Base-by-base conservation (phyloP, 2,113 vertebrate genomes). In the Burhinus bistriatus region DNA sequence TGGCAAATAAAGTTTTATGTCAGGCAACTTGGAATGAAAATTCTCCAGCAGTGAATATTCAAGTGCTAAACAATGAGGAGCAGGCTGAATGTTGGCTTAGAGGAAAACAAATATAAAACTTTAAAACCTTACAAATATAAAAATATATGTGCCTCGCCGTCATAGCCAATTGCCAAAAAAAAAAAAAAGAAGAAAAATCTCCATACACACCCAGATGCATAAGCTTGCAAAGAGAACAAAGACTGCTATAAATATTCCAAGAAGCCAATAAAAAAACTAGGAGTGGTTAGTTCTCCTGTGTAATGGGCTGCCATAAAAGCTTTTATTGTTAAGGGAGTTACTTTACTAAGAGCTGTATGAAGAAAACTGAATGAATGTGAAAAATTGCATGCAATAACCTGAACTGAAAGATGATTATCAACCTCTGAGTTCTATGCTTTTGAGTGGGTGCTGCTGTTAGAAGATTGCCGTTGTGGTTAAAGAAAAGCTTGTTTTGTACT, bases 271-370 rank as follows among this genome's bases (percentile, higher is more conserved):
- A 98, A 98, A 98, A 97, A 97, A 97, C 91, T 97, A 97, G 97
- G 97, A 98, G 98, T 97, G 97, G 97, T 98, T 98, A 98, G 97
- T 98, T 97, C 96, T 98, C 93, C 95, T 94, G 87, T 93, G 97
- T 98, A 98, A 98, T 98, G 97, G 97, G 95, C 89, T 96, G 83
- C 98, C 89, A 98, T 98, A 98, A 98, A 98, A 98, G 98, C 97
- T 98, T 98, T 98, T 98, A 98, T 98, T 99, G 98, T 98, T 98
- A 96, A 97, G 92, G 97, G 97, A 98, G 97, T 98, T 98, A 98
- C 98, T 98, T 98, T 98, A 98, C 97, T 98, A 98, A 98, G 96
- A 98, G 98, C 97, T 92, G 87, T 95, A 97, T 96, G 98, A 98
- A 97, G 96, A 98, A 98, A 98, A 98, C 97, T 97, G 98, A 98